These are phyloP conservation scores for Halocynthia roretzi DNA, from an alignment of 23 tunicate genomes.

Conservation along the genomic window DNA sequence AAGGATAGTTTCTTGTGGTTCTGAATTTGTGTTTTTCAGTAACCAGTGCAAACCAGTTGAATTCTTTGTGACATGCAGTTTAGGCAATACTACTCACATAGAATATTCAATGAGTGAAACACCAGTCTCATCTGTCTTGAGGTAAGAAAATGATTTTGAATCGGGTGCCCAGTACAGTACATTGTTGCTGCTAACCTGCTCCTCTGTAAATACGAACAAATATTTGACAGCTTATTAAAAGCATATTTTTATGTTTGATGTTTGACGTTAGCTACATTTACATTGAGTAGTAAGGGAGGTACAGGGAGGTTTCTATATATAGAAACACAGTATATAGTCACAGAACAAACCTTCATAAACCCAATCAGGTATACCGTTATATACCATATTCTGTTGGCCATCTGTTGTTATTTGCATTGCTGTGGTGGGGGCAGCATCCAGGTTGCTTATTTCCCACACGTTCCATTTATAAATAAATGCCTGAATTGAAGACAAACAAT, in stretches of 20 bases:
- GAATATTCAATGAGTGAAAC: slow-evolving; percentile 63
- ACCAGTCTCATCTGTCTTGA: slow-evolving; percentile 48
- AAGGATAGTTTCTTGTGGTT: background rate
- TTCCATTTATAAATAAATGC: slow-evolving; percentile 60
- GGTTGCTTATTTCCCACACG: slow-evolving; percentile 34
- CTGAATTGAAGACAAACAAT: slow-evolving; percentile 16
- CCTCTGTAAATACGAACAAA: slow-evolving; percentile 53
- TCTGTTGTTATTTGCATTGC: slow-evolving; percentile 31
- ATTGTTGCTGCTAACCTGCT: slow-evolving; percentile 66
- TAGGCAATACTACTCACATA: slow-evolving; percentile 34
- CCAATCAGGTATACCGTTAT: slow-evolving; percentile 94
- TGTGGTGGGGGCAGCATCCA: slow-evolving; percentile 30
- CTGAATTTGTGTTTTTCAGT: too few relatives aligned
- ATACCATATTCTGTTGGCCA: slow-evolving; percentile 42
- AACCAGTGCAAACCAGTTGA: too few relatives aligned
- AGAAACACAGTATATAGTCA: too few relatives aligned
- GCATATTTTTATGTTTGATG: too few relatives aligned
- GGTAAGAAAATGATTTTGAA: slow-evolving; percentile 37
- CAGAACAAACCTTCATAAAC: slow-evolving; percentile 64
- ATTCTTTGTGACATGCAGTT: background rate
- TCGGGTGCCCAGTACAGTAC: slow-evolving; percentile 84
- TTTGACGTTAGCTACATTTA: too few relatives aligned
- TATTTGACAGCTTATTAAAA: too few relatives aligned
- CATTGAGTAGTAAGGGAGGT: too few relatives aligned
- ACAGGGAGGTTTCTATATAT: too few relatives aligned